phyloP scores from a whole-genome alignment of 2,113 vertebrate genomes.

The Mormoops blainvillei region DNA sequence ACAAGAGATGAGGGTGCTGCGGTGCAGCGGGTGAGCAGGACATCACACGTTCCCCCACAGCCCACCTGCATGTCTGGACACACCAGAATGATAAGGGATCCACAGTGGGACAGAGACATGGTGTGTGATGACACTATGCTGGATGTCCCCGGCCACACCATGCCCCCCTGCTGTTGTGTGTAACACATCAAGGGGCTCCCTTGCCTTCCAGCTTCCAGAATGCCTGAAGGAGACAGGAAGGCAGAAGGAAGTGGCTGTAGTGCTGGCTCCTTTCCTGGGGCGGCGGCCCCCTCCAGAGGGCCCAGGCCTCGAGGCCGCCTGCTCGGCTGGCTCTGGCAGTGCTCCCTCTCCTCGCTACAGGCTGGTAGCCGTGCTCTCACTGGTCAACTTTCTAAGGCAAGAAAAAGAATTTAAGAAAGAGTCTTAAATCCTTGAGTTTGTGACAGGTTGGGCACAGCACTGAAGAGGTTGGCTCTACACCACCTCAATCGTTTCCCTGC shows the following conservation, averaged over 20 bases:
- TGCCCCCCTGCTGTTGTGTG: neutral
- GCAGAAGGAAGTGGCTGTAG: neutral
- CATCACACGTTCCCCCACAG: neutral
- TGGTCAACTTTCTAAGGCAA: neutral
- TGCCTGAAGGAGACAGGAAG: neutral
- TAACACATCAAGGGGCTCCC: neutral
- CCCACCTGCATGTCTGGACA: no score
- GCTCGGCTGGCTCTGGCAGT: no score
- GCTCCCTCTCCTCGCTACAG: neutral
- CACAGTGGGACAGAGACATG: accelerated
- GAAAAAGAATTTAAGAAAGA: neutral
- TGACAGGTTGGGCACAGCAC: neutral
- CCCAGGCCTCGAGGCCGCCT: neutral
- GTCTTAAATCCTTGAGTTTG: neutral
- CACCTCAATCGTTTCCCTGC: neutral
- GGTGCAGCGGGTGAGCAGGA: neutral
- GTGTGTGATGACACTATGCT: accelerated
- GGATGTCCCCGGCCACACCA: neutral
- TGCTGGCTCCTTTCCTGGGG: neutral
- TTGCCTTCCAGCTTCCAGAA: neutral
- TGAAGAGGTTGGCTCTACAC: no score
- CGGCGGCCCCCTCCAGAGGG: neutral
- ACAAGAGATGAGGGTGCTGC: neutral
- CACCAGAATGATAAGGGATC: accelerated
- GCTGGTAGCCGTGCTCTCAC: neutral